Evolutionary conservation across 2,113 vertebrate genomes (phyloP), one percentile per base, ranked within the genome.

Genomic region (Colius striatus): DNA sequence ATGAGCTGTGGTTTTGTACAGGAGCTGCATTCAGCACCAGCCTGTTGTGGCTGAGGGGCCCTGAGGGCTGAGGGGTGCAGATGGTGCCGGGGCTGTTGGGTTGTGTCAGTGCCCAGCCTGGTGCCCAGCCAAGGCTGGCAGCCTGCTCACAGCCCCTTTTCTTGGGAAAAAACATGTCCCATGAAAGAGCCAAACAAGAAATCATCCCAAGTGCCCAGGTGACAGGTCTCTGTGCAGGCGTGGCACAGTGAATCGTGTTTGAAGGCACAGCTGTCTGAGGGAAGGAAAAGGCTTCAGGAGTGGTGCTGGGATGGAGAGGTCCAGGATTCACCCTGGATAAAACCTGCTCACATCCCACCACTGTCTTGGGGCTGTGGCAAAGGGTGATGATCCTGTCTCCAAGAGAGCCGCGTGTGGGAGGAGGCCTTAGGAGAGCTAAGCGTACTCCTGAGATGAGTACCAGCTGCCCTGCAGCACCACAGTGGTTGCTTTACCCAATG

Each of bases 41-140:
- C 13, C 25, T 55, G 57, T 30, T 51, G 57, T 58, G 51, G 70
- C 70, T 81, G 34, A 34, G 0, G 10, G 8, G 19, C 11, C 12
- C 13, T 1, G 0, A 60, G 38, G 38, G 32, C 6, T 38, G 83
- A 48, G 19, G 20, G 9, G 7, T 50, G 48, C 11, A 32, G 55
- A n/a, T 16, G 1, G 32, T 74, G 67, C 74, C 3, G 5, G 47
- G 45, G 41, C 45, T 81, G 11, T 29, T 2, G 11, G 41, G 47
- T n/a, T 1, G 0, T 16, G 47, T 66, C 2, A 3, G 54, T 75
- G 73, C n/a, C 84, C 48, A 82, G 70, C 27, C 13, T 0, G 0
- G 47, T 61, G 47, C 61, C 74, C 6, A 2, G 27, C 51, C 11
- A 2, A 77, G 38, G 23, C 62, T 30, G 27, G 22, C 90, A 89